These are phyloP conservation scores for Oncorhynchus nerka DNA, from an alignment of 2,113 vertebrate genomes.

Conservation along the genomic window DNA sequence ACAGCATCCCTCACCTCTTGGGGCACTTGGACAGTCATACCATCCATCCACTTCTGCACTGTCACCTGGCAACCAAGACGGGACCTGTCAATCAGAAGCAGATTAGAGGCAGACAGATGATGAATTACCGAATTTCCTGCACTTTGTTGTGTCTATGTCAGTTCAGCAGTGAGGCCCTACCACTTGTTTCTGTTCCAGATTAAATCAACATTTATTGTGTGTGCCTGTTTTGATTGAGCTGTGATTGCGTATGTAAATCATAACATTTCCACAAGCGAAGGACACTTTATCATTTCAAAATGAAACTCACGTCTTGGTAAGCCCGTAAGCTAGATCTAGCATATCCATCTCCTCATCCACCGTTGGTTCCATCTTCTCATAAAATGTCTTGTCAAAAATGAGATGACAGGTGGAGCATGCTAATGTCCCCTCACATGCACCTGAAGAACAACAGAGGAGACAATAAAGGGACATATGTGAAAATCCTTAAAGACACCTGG, in stretches of 20 bases:
- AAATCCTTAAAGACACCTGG: no score
- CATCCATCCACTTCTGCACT: slow-evolving; percentile 71
- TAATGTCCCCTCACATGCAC: slow-evolving; percentile 75
- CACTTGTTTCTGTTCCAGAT: no score
- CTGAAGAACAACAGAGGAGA: slow-evolving; percentile 47
- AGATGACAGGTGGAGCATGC: slow-evolving; percentile 81
- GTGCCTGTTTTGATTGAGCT: not conserved
- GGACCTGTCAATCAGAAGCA: slow-evolving; percentile 60
- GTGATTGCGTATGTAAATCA: no score
- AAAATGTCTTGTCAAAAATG: slow-evolving; percentile 72
- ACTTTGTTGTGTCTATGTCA: not conserved
- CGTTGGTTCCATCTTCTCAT: slow-evolving; percentile 62
- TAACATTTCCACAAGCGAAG: not conserved
- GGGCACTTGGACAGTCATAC: slow-evolving; percentile 69
- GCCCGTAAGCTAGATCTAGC: slow-evolving; percentile 75
- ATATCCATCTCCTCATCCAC: slow-evolving; percentile 78
- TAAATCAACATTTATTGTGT: no score
- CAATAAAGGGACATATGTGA: not conserved
- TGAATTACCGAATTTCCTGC: not conserved
- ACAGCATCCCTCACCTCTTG: slow-evolving; percentile 36
- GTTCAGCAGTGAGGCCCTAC: no score
- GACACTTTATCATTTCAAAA: no score
- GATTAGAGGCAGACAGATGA: not conserved
- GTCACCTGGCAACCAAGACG: slow-evolving; percentile 78
- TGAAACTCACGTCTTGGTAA: slow-evolving; percentile 71